phyloP scores from a whole-genome alignment of 2,888 invertebrate species.

The Metalampra italica region DNA sequence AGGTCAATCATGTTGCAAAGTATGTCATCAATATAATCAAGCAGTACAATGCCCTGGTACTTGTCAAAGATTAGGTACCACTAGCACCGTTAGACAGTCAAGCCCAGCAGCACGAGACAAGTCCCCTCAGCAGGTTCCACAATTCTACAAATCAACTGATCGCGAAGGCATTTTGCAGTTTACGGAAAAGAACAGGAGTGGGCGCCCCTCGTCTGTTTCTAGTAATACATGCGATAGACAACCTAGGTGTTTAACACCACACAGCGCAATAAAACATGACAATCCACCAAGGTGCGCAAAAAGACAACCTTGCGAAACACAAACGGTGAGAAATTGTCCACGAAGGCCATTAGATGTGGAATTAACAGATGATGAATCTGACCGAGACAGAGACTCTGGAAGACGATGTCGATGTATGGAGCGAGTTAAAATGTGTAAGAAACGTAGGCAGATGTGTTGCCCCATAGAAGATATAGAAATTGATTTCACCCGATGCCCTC shows the following conservation, averaged over 20 bases:
- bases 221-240: neutral
- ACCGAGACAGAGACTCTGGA: conserved; percentile 13
- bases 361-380: conserved; percentile 25
- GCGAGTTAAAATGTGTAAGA: conserved; percentile 18
- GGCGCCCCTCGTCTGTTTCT: conserved; percentile 8
- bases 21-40: too few relatives aligned
- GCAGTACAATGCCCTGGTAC: too few relatives aligned
- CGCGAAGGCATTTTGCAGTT: conserved; percentile 1
- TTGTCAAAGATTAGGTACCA: too few relatives aligned
- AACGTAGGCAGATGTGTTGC: conserved; percentile 11
- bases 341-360: conserved; percentile 22
- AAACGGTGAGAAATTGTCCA: conserved; percentile 9
- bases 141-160: neutral
- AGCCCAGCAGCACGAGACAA: too few relatives aligned
- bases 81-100: too few relatives aligned
- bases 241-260: neutral
- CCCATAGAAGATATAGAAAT: neutral
- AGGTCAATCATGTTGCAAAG: too few relatives aligned
- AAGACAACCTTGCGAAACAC: conserved; percentile 16
- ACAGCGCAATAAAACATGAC: neutral
- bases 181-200: conserved; percentile 5
- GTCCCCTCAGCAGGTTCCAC: neutral
- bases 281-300: neutral
- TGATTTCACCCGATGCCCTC: neutral
- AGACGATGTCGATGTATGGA: conserved; percentile 27